Conservation (phyloP, 1,140 invertebrate genomes). For the Drosophila funebris region DNA sequence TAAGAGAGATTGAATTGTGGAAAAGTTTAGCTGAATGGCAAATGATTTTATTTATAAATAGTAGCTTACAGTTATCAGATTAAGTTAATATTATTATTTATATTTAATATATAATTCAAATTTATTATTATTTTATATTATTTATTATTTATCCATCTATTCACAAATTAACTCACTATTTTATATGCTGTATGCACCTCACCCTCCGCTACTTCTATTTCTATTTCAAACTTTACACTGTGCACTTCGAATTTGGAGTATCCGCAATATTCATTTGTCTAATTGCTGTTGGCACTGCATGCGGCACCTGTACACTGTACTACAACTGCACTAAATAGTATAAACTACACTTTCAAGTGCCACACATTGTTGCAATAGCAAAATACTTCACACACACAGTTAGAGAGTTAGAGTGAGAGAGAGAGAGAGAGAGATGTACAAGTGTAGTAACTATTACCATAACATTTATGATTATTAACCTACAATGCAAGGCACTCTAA, state of each 20-base stretch:
- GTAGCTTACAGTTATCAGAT: too few species aligned
- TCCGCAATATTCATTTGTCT: slow-evolving; percentile 42
- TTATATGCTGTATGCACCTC: too few species aligned
- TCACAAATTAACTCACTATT: neutral
- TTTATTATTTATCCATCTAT: neutral
- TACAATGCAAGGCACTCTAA: slow-evolving; percentile 81
- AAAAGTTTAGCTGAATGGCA: too few species aligned
- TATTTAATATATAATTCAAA: too few species aligned
- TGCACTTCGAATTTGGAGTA: neutral
- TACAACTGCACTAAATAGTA: slow-evolving; percentile 39
- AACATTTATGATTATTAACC: slow-evolving; percentile 82
- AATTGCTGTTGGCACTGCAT: slow-evolving; percentile 35
- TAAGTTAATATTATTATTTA: too few species aligned
- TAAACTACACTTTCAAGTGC: slow-evolving; percentile 44
- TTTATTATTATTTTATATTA: too few species aligned
- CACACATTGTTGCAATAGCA: slow-evolving; percentile 51
- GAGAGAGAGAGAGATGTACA: slow-evolving; percentile 35
- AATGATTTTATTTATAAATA: too few species aligned
- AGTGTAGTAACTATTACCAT: slow-evolving; percentile 73
- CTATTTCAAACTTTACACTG: neutral
- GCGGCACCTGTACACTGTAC: slow-evolving; percentile 3
- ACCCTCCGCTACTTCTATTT: neutral
- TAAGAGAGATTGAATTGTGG: too few species aligned
- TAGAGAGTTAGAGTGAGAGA: too few species aligned
- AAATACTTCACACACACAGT: slow-evolving; percentile 48